Evolutionary conservation across 2,797 vertebrate genomes (phyloP).

Genomic region (Chromis chromis): DNA sequence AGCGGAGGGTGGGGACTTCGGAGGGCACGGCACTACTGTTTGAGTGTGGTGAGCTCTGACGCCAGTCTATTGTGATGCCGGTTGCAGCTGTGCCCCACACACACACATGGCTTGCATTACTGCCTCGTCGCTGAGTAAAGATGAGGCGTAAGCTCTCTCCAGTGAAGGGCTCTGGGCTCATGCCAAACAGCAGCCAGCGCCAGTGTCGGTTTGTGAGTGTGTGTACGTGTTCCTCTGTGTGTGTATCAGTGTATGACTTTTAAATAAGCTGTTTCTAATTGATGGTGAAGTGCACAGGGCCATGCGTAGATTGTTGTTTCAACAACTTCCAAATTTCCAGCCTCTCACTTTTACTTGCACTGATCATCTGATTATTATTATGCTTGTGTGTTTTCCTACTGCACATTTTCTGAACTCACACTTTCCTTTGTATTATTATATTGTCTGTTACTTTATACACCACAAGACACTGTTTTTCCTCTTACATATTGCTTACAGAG

Average conservation of each 20-base stretch:
- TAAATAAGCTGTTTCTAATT: slow-evolving; percentile 74
- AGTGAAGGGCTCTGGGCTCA: slow-evolving; percentile 66
- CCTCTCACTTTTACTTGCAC: slow-evolving; percentile 41
- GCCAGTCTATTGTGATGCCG: slow-evolving; percentile 76
- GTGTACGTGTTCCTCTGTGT: slow-evolving; percentile 23
- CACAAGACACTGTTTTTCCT: slow-evolving; percentile 1
- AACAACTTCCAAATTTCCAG: slow-evolving; percentile 65
- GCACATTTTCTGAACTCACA: slow-evolving; percentile 20
- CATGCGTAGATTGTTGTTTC: slow-evolving; percentile 39
- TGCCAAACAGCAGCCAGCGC: slow-evolving; percentile 81
- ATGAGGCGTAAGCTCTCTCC: slow-evolving; percentile 69
- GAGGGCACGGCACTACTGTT: slow-evolving; percentile 67
- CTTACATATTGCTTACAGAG: background rate
- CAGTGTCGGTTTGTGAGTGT: slow-evolving; percentile 60
- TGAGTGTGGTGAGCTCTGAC: slow-evolving; percentile 75
- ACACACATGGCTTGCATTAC: slow-evolving; percentile 81
- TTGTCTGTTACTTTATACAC: slow-evolving; percentile 7
- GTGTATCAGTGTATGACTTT: slow-evolving; percentile 43
- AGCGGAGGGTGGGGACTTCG: slow-evolving; percentile 18
- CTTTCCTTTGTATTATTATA: slow-evolving; percentile 44
- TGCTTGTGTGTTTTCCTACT: slow-evolving; percentile 34
- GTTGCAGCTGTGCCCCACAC: slow-evolving; percentile 75
- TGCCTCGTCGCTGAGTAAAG: slow-evolving; percentile 64
- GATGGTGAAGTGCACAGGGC: slow-evolving; percentile 30
- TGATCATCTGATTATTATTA: slow-evolving; percentile 29